Percentiles rank a stretch among this genome's conserved stretches.
These are phyloP conservation scores for Odobenus rosmarus DNA, from an alignment of 2,113 vertebrate genomes.

Conservation along the genomic window DNA sequence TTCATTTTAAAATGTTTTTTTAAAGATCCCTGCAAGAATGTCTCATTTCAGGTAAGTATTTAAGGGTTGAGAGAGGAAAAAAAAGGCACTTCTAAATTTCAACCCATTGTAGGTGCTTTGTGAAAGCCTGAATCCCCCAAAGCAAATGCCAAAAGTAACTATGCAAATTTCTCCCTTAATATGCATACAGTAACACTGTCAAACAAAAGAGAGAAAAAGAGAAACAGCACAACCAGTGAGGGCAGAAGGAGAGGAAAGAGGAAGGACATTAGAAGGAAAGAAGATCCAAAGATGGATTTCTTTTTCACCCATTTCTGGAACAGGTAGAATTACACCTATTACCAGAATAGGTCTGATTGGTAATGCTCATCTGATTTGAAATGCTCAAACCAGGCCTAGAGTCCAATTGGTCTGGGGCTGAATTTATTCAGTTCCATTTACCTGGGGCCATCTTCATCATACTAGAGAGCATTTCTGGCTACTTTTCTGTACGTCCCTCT, in stretches of 20 bases:
- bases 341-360: background rate
- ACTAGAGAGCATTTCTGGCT: background rate
- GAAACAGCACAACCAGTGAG: background rate
- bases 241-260: background rate
- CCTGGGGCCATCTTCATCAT: background rate
- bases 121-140: background rate
- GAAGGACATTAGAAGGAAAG: background rate
- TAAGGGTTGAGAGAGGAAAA: slow-evolving; percentile 2
- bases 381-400: background rate
- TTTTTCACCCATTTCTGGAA: slow-evolving; percentile 3
- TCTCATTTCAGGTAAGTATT: slow-evolving; percentile 7
- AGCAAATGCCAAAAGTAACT: slow-evolving; percentile 17
- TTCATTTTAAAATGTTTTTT: slow-evolving; percentile 44
- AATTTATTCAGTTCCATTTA: background rate
- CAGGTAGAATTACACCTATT: background rate
- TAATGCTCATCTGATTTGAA: slow-evolving; percentile 17
- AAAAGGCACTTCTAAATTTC: slow-evolving; percentile 15
- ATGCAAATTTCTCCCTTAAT: background rate
- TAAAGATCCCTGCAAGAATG: background rate
- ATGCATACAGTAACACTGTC: background rate
- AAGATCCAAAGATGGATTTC: background rate
- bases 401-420: background rate
- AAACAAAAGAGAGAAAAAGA: background rate
- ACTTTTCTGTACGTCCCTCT: background rate
- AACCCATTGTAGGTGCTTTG: background rate